These are phyloP conservation scores for Drepana falcataria DNA, from an alignment of 2,888 invertebrate genomes.

Conservation along the genomic window DNA sequence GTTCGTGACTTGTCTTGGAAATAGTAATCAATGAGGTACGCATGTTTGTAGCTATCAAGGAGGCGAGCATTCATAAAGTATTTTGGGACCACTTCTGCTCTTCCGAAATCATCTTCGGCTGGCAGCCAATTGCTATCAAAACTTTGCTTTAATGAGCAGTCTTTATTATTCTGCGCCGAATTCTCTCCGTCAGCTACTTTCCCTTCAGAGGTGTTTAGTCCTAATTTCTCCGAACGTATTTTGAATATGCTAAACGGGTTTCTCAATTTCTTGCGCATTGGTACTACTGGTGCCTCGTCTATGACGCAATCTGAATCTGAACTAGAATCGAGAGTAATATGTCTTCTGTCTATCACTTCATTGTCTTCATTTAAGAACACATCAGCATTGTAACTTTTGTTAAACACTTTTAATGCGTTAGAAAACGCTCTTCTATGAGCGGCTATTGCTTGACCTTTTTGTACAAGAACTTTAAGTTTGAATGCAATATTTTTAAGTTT, in stretches of 20 bases:
- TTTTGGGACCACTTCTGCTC: constrained; percentile 40
- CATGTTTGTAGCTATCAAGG: constrained; percentile 35
- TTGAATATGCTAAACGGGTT: constrained; percentile 64
- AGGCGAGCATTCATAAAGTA: constrained; percentile 21
- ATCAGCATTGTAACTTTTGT: constrained; percentile 54
- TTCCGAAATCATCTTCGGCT: constrained; percentile 50
- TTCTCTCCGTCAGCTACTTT: constrained; percentile 5
- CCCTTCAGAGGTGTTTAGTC: not conserved
- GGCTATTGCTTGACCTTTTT: constrained; percentile 34
- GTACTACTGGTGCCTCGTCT: constrained; percentile 24
- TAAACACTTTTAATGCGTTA: constrained; percentile 55
- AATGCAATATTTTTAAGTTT: constrained; percentile 41
- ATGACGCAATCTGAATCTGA: constrained; percentile 55
- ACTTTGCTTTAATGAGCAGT: constrained; percentile 14
- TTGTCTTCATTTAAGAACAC: constrained; percentile 43
- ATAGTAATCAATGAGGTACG: constrained; percentile 43
- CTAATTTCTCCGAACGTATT: constrained; percentile 28
- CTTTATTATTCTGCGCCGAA: constrained; percentile 16
- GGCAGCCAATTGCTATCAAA: constrained; percentile 53
- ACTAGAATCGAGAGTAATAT: constrained; percentile 49
- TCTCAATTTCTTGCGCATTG: constrained; percentile 41
- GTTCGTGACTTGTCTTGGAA: constrained; percentile 26
- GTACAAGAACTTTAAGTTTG: constrained; percentile 41
- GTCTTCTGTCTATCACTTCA: constrained; percentile 44
- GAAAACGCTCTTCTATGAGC: constrained; percentile 55